phyloP scores from a whole-genome alignment of 2,113 vertebrate genomes.

The Calyptommatus sinebrachiatus region DNA sequence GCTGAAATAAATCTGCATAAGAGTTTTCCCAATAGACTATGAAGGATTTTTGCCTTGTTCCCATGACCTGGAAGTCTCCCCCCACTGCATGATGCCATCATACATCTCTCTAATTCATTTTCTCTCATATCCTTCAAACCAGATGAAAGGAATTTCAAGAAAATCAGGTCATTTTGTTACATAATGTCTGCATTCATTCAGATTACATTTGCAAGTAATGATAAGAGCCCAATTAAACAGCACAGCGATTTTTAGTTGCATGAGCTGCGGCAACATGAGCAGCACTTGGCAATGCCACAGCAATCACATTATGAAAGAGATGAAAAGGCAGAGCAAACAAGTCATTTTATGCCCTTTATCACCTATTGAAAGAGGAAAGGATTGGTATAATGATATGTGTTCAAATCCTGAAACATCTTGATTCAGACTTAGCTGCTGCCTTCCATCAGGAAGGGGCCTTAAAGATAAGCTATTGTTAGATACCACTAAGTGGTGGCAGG shows the following conservation, averaged over 20 bases:
- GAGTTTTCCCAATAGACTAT: neutral
- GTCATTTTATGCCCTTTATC: neutral
- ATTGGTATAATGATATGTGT: neutral
- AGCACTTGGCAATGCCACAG: neutral
- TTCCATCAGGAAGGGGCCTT: neutral
- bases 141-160: slow-evolving; percentile 3
- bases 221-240: slow-evolving; percentile 13
- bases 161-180: slow-evolving; percentile 17
- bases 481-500: no score
- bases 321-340: neutral
- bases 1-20: neutral
- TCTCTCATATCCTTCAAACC: neutral
- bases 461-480: no score
- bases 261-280: neutral
- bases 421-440: neutral
- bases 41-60: neutral
- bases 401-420: neutral
- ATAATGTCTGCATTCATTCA: slow-evolving; percentile 11
- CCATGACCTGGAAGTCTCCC: neutral
- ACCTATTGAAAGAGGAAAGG: neutral
- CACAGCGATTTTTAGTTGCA: neutral
- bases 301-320: neutral
- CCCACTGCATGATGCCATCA: neutral
- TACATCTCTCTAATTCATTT: neutral
- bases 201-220: slow-evolving; percentile 13